phyloP scores from a whole-genome alignment of 30 jellyfish, hydroid and myxozoan genomes.

The Euphysa ruthae region DNA sequence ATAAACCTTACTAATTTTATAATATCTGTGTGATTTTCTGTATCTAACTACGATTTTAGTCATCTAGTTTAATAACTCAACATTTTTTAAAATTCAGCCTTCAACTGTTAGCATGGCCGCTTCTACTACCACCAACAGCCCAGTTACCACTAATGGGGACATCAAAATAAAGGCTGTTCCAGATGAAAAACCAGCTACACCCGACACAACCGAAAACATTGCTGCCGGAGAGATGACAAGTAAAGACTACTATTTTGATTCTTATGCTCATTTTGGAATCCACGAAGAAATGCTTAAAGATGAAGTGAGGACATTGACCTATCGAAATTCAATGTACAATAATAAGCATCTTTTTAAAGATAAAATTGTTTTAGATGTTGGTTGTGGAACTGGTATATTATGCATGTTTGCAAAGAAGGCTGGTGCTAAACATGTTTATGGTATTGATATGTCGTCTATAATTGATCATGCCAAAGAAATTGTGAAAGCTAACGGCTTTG shows the following conservation, averaged over 20 bases:
- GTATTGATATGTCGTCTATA: slow-evolving; percentile 86
- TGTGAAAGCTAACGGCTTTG: slow-evolving; percentile 56
- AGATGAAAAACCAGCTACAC: slow-evolving; percentile 19
- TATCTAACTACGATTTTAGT: too few relatives aligned
- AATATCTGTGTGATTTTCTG: too few relatives aligned
- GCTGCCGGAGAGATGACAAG: slow-evolving; percentile 98
- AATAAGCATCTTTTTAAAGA: slow-evolving; percentile 85
- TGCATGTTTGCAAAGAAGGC: slow-evolving; percentile 98
- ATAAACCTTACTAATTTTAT: too few relatives aligned
- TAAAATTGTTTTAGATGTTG: slow-evolving; percentile 94
- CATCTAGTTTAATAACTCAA: too few relatives aligned
- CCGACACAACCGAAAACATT: slow-evolving; percentile 10
- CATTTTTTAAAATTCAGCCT: too few relatives aligned
- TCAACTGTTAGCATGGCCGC: too few relatives aligned
- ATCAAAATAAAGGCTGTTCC: too few relatives aligned
- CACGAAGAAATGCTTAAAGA: slow-evolving; percentile 94
- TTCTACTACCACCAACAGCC: too few relatives aligned
- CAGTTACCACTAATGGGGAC: too few relatives aligned
- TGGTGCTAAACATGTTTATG: slow-evolving; percentile 97
- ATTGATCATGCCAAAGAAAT: slow-evolving; percentile 84
- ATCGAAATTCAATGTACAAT: slow-evolving; percentile 89
- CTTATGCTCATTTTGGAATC: slow-evolving; percentile 97
- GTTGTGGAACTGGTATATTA: slow-evolving; percentile 98
- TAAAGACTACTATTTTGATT: slow-evolving; percentile 94
- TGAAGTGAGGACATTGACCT: slow-evolving; percentile 91